phyloP scores from a whole-genome alignment of 2,113 vertebrate species.

The Macaca mulatta region DNA sequence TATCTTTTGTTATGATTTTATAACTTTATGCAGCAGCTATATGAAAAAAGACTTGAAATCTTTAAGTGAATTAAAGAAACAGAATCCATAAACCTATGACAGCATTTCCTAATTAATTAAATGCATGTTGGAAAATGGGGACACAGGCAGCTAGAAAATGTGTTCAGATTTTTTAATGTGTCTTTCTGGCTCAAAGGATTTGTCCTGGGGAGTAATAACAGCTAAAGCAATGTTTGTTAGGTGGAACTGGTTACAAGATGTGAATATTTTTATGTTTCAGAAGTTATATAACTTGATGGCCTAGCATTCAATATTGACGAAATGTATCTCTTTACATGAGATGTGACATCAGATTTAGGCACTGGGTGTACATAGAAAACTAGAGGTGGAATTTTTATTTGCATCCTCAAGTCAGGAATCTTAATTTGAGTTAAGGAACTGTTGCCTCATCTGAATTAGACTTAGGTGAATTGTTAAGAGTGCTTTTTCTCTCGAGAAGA shows the following conservation, averaged over 20 bases:
- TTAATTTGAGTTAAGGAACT: background rate
- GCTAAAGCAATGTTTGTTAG: background rate
- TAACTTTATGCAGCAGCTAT: background rate
- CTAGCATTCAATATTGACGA: background rate
- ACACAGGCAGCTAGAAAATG: background rate
- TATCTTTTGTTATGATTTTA: background rate
- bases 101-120: background rate
- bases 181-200: background rate
- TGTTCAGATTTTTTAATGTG: background rate
- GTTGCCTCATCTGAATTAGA: background rate
- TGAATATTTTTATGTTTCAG: background rate
- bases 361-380: background rate
- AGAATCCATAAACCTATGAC: background rate
- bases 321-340: background rate
- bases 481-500: background rate
- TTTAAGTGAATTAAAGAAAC: background rate
- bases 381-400: background rate
- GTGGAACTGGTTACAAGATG: background rate
- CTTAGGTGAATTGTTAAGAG: background rate
- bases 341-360: background rate
- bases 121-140: background rate
- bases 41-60: background rate
- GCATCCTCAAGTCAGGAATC: background rate
- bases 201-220: background rate
- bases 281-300: background rate